phyloP scores from a whole-genome alignment of 92 coral and sea anemone genomes.

The Epizoanthus illoricatus region DNA sequence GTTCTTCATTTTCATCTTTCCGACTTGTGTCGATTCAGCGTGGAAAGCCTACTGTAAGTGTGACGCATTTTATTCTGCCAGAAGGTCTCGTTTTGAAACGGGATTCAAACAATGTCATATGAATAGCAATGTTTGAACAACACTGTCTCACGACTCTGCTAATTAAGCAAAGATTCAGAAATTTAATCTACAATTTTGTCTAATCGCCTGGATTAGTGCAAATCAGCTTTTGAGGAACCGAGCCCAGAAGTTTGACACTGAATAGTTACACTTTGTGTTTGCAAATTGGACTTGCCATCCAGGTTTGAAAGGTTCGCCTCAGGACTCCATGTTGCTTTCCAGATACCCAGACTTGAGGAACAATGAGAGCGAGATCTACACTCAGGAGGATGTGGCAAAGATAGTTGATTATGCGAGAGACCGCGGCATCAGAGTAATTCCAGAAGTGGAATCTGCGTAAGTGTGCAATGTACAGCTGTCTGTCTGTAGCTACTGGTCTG shows the following conservation, averaged over 20 bases:
- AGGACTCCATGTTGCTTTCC: neutral
- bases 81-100: neutral
- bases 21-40: slow-evolving; percentile 78
- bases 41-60: slow-evolving; percentile 78
- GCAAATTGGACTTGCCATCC: too few species aligned
- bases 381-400: slow-evolving; percentile 59
- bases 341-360: slow-evolving; percentile 72
- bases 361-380: slow-evolving; percentile 58
- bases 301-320: too few species aligned
- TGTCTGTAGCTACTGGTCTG: neutral
- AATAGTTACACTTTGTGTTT: too few species aligned
- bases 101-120: neutral
- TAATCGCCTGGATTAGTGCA: too few species aligned
- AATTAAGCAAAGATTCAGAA: too few species aligned
- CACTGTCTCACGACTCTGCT: too few species aligned
- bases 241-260: too few species aligned
- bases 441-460: slow-evolving; percentile 81
- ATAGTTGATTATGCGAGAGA: slow-evolving; percentile 70
- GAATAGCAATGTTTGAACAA: too few species aligned
- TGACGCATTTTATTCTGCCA: neutral
- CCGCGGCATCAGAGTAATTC: slow-evolving; percentile 78
- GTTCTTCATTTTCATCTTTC: slow-evolving; percentile 72
- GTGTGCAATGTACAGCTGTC: neutral
- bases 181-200: too few species aligned
- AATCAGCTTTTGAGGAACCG: too few species aligned